Evolutionary conservation across 2,888 invertebrate species (phyloP).

Genomic region (Euplagia quadripunctaria): DNA sequence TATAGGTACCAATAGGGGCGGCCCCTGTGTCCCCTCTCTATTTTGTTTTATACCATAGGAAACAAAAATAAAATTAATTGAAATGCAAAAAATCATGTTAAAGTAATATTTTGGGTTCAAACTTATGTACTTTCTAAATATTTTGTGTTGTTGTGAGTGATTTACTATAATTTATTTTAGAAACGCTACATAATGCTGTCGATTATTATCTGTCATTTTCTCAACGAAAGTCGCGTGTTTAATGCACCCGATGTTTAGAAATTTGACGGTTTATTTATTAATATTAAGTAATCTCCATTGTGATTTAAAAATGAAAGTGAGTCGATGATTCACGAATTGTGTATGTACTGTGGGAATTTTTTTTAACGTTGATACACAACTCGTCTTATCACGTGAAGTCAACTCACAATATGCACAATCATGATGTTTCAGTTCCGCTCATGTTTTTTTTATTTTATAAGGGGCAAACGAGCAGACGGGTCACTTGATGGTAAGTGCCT

Average conservation of each 20-base stretch:
- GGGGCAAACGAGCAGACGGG: too few relatives aligned
- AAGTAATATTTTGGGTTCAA: not conserved
- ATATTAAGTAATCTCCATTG: constrained; percentile 20
- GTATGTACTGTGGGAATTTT: not conserved
- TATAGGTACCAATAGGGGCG: constrained; percentile 26
- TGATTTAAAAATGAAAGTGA: constrained; percentile 23
- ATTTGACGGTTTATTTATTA: constrained; percentile 15
- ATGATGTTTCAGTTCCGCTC: not conserved
- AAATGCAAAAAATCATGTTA: not conserved
- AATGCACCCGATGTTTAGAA: constrained; percentile 2
- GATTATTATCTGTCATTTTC: constrained; percentile 16
- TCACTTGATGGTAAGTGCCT: too few relatives aligned
- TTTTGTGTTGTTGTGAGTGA: constrained; percentile 17
- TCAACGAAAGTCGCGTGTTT: constrained; percentile 6
- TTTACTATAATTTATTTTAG: constrained; percentile 4
- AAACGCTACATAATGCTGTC: not conserved
- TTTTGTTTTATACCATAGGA: not conserved
- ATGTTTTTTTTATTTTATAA: not conserved
- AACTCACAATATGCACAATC: not conserved
- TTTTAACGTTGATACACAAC: not conserved
- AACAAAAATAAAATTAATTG: not conserved
- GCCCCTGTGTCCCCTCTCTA: constrained; percentile 20
- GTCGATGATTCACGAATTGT: constrained; percentile 1
- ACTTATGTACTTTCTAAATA: constrained; percentile 44
- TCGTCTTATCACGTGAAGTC: not conserved